phyloP scores from a whole-genome alignment of 1,140 invertebrate genomes.

The Panagrolaimus sp. region DNA sequence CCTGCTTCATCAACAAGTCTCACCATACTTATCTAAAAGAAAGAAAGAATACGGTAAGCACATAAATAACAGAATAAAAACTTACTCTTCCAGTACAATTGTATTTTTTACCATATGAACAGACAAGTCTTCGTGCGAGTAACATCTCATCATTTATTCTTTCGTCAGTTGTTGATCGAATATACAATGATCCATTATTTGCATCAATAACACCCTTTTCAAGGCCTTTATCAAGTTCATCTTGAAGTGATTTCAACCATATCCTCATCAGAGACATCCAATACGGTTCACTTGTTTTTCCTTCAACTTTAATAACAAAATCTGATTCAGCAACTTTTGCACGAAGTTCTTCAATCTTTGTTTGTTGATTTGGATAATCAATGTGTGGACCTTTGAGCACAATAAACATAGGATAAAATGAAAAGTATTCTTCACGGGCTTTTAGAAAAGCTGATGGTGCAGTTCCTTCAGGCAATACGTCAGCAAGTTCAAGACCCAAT shows the following conservation, averaged over 20 bases:
- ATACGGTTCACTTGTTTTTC: constrained; percentile 49
- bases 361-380: constrained; percentile 91
- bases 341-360: constrained; percentile 84
- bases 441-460: constrained; percentile 84
- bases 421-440: constrained; percentile 84
- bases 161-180: constrained; percentile 15
- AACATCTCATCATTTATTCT: constrained; percentile 43
- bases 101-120: constrained; percentile 46
- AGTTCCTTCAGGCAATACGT: constrained; percentile 84
- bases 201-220: constrained; percentile 36
- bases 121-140: constrained; percentile 45
- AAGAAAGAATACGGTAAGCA: constrained; percentile 11
- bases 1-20: constrained; percentile 79
- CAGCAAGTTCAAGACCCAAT: constrained; percentile 80
- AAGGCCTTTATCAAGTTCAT: constrained; percentile 38
- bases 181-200: constrained; percentile 24
- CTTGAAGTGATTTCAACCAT: constrained; percentile 49
- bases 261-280: constrained; percentile 52
- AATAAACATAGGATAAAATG: constrained; percentile 93
- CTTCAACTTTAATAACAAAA: constrained; percentile 54
- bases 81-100: constrained; percentile 47
- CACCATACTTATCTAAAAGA: constrained; percentile 60
- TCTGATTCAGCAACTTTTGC: constrained; percentile 68
- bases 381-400: constrained; percentile 83
- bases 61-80: neutral